phyloP scores from a whole-genome alignment of 1,140 invertebrate genomes.

The Belonocnema kinseyi region DNA sequence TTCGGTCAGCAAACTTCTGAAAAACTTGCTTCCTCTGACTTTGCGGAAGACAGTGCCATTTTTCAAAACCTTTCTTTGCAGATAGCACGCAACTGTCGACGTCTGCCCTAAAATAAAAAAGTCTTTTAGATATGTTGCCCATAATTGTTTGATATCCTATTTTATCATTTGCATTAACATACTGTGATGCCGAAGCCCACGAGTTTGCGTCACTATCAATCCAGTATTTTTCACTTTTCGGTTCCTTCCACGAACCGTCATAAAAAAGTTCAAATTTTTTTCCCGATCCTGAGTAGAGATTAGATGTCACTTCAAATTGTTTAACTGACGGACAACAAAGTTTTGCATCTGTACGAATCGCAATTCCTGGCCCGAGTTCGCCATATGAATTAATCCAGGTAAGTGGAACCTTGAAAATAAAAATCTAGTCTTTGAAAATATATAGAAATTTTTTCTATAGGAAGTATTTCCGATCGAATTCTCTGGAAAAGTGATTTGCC shows the following conservation, averaged over 20 bases:
- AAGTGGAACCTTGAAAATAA: conserved; percentile 24
- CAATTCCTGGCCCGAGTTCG: conserved; percentile 40
- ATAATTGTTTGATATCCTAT: background rate
- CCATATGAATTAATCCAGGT: conserved; percentile 45
- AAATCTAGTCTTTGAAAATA: background rate
- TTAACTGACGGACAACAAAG: conserved; percentile 26
- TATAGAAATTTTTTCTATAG: background rate
- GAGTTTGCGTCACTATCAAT: conserved; percentile 19
- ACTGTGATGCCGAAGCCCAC: conserved; percentile 38
- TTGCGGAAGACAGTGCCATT: conserved; percentile 30
- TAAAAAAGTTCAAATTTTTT: conserved; percentile 41
- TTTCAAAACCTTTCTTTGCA: conserved; percentile 35
- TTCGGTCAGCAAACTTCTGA: conserved; percentile 36
- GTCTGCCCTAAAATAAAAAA: conserved; percentile 36
- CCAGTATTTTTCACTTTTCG: conserved; percentile 37
- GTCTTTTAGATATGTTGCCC: background rate
- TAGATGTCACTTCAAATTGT: background rate
- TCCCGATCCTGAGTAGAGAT: background rate
- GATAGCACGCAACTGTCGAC: conserved; percentile 36
- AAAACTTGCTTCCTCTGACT: conserved; percentile 37
- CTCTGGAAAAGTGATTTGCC: too few species aligned
- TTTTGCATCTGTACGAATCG: conserved; percentile 27
- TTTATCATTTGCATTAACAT: background rate
- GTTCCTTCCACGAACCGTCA: conserved; percentile 41
- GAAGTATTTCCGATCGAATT: background rate